Conservation (phyloP, 1,140 invertebrate species). For the Pygmarrhopalites habei region DNA sequence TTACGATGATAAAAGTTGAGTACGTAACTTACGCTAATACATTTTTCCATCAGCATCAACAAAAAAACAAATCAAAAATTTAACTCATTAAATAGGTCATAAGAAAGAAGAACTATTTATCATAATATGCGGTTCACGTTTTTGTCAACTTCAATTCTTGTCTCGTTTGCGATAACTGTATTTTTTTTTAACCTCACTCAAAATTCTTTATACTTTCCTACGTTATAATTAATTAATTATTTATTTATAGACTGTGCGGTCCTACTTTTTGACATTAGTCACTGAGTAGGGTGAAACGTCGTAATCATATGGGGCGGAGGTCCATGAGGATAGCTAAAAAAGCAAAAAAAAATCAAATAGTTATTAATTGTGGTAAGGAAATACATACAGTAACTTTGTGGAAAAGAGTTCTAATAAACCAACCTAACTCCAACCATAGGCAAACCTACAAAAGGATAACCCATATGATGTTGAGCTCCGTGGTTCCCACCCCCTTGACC, state of each 20-base stretch:
- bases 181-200: neutral
- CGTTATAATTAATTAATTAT: no score
- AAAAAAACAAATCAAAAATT: no score
- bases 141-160: constrained; percentile 4
- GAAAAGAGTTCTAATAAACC: no score
- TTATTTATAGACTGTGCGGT: constrained; percentile 32
- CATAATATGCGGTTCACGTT: constrained; percentile 8
- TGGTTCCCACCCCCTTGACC: constrained; percentile 22
- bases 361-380: no score
- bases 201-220: constrained; percentile 3
- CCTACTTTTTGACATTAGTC: no score
- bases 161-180: constrained; percentile 12
- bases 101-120: no score
- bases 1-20: no score
- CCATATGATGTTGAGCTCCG: constrained; percentile 26
- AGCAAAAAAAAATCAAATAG: no score
- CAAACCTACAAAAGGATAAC: constrained; percentile 17
- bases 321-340: constrained; percentile 27
- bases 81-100: no score
- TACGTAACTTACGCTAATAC: no score
- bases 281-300: neutral
- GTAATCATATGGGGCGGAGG: constrained; percentile 12
- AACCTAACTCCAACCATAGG: constrained; percentile 19
- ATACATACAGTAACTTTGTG: no score
- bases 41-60: no score